Evolutionary conservation across 2,888 invertebrate species (phyloP).

Genomic region (Andrena trimmerana): DNA sequence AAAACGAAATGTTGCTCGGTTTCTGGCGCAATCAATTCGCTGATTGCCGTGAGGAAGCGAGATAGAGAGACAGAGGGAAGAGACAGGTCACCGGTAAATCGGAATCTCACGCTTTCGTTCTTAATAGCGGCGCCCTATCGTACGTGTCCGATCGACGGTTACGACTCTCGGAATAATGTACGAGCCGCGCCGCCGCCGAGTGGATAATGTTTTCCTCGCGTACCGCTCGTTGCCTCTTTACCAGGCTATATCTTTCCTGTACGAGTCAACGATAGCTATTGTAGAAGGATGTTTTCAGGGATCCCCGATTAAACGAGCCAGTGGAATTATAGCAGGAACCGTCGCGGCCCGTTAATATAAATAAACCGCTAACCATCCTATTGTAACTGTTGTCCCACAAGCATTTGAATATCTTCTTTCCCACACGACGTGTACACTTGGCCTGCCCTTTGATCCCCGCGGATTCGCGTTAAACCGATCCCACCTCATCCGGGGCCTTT

Average conservation of each 20-base stretch:
- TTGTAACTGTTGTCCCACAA: no score
- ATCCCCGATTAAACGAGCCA: no score
- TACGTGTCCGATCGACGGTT: constrained; percentile 37
- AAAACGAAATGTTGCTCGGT: constrained; percentile 55
- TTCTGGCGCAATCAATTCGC: constrained; percentile 63
- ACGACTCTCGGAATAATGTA: constrained; percentile 29
- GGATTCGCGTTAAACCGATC: no score
- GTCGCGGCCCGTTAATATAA: no score
- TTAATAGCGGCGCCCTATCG: constrained; percentile 46
- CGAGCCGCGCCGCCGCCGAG: constrained; percentile 18
- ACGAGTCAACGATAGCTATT: neutral
- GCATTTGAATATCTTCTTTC: no score
- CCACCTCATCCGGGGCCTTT: neutral
- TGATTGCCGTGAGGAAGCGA: constrained; percentile 49
- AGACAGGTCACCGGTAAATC: constrained; percentile 32
- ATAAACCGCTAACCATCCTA: no score
- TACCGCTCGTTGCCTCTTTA: constrained; percentile 18
- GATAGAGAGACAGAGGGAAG: neutral
- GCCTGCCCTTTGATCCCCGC: no score
- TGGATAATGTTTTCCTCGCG: constrained; percentile 25
- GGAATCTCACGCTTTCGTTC: constrained; percentile 70
- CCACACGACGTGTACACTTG: no score
- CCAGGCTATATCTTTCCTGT: constrained; percentile 18
- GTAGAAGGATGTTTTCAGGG: no score
- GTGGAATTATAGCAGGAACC: no score